Evolutionary conservation across 2,888 invertebrate species (phyloP).

Genomic region (Clepsis dumicolana): DNA sequence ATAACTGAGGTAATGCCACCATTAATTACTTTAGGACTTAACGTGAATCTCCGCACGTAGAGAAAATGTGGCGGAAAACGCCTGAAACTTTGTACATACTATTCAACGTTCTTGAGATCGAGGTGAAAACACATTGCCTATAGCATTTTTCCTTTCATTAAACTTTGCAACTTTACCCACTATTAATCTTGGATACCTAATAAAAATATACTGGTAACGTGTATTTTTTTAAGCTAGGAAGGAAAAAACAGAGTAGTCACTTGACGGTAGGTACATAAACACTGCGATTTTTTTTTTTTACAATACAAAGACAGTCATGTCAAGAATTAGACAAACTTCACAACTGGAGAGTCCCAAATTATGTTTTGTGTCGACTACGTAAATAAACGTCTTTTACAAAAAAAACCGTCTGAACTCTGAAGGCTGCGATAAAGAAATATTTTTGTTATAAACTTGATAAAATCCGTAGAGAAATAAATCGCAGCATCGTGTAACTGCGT

Average conservation of each 20-base stretch:
- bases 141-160: not conserved
- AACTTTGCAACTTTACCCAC: not conserved
- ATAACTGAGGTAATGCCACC: constrained; percentile 28
- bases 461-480: not conserved
- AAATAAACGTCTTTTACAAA: not conserved
- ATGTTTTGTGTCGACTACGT: no score
- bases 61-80: constrained; percentile 6
- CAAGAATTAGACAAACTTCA: no score
- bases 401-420: no score
- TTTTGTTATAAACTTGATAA: not conserved
- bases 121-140: not conserved
- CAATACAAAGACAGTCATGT: no score
- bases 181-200: not conserved
- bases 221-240: no score
- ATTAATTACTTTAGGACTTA: constrained; percentile 30
- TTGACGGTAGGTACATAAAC: no score
- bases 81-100: not conserved
- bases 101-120: not conserved
- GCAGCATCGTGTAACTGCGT: not conserved
- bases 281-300: no score
- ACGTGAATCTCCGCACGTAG: constrained; percentile 12
- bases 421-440: not conserved
- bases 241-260: no score
- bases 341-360: no score
- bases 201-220: no score